Conservation (phyloP, 1,140 invertebrate genomes). For the Brachionus paranguensis region DNA sequence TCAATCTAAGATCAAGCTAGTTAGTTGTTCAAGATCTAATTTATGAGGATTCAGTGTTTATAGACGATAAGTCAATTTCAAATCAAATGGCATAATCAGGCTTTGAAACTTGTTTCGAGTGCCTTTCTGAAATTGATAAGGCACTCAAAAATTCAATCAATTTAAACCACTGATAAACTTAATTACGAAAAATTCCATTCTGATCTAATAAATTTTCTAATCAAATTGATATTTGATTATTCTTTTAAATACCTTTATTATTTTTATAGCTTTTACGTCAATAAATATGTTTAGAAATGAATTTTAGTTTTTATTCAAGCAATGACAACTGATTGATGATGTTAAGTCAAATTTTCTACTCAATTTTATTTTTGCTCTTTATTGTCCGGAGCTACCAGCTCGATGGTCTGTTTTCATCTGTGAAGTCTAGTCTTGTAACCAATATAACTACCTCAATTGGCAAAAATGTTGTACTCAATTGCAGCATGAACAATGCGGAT, state of each 20-base stretch:
- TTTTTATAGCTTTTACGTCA: background rate
- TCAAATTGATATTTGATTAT: slow-evolving; percentile 19
- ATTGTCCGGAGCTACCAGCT: background rate
- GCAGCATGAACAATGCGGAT: background rate
- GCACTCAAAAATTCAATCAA: background rate
- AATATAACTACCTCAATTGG: slow-evolving; percentile 9
- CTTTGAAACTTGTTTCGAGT: background rate
- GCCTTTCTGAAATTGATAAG: background rate
- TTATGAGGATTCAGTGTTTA: background rate
- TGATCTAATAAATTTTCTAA: background rate
- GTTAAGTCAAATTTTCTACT: background rate
- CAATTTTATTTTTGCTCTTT: background rate
- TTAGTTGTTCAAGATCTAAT: background rate
- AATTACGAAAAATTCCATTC: background rate
- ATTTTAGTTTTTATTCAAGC: background rate
- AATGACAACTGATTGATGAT: background rate
- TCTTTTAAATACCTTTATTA: background rate
- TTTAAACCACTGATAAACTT: slow-evolving; percentile 7
- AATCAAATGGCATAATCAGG: slow-evolving; percentile 3
- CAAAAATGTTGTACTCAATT: background rate
- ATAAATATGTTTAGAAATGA: slow-evolving; percentile 7
- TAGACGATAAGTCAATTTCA: background rate
- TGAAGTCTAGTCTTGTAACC: background rate
- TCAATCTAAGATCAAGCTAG: background rate
- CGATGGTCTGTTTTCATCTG: background rate